Evolutionary conservation across 2,797 vertebrate genomes (phyloP).

Genomic region (Myiotriccus ornatus): DNA sequence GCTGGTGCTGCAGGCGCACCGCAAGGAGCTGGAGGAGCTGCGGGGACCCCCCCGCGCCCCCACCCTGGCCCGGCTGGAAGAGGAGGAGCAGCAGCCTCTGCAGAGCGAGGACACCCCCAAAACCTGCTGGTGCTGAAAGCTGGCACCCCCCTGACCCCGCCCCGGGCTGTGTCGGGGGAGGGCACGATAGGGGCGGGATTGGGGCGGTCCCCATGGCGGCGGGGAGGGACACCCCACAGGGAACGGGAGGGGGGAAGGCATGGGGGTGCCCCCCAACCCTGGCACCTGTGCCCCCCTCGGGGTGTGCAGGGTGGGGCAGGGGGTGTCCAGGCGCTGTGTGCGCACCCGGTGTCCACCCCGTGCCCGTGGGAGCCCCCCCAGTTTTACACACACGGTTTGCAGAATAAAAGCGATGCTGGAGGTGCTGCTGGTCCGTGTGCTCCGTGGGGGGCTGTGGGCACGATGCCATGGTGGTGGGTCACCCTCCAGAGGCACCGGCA

Average conservation of each 20-base stretch:
- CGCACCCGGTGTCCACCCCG: not conserved
- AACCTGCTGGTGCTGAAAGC: slow-evolving; percentile 85
- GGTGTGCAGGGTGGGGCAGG: accelerated
- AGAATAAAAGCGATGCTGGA: slow-evolving; percentile 77
- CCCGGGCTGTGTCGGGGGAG: not conserved
- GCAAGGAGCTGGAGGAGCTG: slow-evolving; percentile 83
- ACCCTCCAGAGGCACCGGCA: not conserved
- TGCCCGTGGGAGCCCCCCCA: accelerated
- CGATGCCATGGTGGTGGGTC: not conserved
- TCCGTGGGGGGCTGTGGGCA: not conserved
- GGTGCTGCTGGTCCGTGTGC: not conserved
- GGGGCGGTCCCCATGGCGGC: not conserved
- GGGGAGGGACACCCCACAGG: not conserved
- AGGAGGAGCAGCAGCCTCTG: slow-evolving; percentile 82
- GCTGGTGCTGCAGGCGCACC: slow-evolving; percentile 89
- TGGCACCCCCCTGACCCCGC: not conserved
- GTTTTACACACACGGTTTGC: slow-evolving; percentile 71
- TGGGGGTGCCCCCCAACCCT: not conserved
- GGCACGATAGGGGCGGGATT: not conserved
- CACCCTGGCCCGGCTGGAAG: slow-evolving; percentile 76
- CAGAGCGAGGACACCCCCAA: slow-evolving; percentile 72
- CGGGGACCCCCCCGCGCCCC: slow-evolving; percentile 75
- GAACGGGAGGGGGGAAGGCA: not conserved
- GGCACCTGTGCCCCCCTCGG: accelerated
- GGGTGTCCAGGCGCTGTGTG: not conserved